phyloP scores from a whole-genome alignment of 2,797 vertebrate species.

The Coluber constrictor region DNA sequence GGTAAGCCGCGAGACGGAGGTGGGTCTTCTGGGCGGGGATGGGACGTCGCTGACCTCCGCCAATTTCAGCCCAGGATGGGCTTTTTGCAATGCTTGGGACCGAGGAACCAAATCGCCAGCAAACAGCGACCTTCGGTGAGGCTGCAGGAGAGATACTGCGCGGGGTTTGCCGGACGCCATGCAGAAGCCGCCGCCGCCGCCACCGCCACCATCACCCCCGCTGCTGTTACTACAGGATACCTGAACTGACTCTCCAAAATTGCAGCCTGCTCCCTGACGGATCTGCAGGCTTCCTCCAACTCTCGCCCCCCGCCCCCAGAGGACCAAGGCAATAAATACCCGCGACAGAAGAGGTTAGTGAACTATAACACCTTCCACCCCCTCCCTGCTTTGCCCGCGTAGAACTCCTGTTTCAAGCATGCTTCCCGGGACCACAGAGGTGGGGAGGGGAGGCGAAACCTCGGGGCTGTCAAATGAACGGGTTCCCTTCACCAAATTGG shows the following conservation, averaged over 20 bases:
- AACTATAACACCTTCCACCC: not conserved
- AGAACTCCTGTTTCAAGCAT: not conserved
- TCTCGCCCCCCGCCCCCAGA: not conserved
- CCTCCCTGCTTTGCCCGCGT: not conserved
- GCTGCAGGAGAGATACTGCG: conserved; percentile 23
- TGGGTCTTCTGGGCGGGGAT: conserved; percentile 23
- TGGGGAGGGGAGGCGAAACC: too few relatives aligned
- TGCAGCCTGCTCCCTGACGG: not conserved
- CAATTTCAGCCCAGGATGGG: not conserved
- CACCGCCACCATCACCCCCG: not conserved
- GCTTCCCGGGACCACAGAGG: not conserved
- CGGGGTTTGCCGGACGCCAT: conserved; percentile 42
- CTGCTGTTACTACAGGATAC: not conserved
- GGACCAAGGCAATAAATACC: not conserved
- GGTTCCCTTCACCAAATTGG: not conserved
- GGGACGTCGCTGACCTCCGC: not conserved
- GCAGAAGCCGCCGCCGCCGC: conserved; percentile 40
- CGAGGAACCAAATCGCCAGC: not conserved
- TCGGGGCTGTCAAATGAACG: not conserved
- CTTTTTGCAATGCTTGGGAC: conserved; percentile 19
- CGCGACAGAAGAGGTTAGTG: conserved; percentile 39
- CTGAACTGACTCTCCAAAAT: not conserved
- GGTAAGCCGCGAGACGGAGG: conserved; percentile 17
- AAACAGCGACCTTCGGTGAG: not conserved
- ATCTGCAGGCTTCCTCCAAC: not conserved